A percentile compares a stretch with the other conserved stretches of the same genome.
phyloP scores from a whole-genome alignment of 92 coral and sea anemone species.

The Umimayanthus chanpuru region DNA sequence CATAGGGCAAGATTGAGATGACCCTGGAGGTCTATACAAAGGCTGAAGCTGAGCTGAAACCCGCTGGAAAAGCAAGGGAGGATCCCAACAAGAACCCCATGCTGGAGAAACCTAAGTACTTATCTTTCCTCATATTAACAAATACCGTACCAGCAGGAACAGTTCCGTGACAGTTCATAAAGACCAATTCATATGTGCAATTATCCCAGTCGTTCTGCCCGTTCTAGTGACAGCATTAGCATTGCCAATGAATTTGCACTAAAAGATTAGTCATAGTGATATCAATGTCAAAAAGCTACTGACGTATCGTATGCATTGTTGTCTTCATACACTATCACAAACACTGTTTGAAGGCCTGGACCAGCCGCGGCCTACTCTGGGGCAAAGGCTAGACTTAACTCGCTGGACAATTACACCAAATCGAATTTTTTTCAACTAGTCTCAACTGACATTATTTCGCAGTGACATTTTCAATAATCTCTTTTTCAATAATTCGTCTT shows the following conservation, averaged over 20 bases:
- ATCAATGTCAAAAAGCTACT: neutral
- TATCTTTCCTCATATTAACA: no score
- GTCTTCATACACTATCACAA: no score
- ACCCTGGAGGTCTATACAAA: conserved; percentile 62
- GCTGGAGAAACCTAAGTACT: conserved; percentile 67
- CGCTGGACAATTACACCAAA: no score
- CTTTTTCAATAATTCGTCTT: no score
- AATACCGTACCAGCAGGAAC: neutral
- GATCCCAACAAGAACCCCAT: conserved; percentile 76
- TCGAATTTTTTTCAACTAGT: no score
- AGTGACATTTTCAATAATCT: no score
- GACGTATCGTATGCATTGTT: neutral
- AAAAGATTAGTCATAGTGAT: no score
- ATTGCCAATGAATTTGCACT: neutral
- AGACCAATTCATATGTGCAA: neutral
- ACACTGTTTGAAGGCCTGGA: no score
- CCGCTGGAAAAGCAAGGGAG: conserved; percentile 71
- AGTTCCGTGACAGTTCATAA: neutral
- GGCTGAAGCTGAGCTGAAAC: conserved; percentile 55
- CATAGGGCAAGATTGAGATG: conserved; percentile 77
- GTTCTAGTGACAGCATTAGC: neutral
- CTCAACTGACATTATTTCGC: no score
- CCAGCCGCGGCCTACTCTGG: no score
- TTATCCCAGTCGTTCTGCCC: neutral
- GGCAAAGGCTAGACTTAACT: no score